These are phyloP conservation scores for Scolopax rusticola DNA, from an alignment of 2,797 vertebrate genomes.

Conservation along the genomic window DNA sequence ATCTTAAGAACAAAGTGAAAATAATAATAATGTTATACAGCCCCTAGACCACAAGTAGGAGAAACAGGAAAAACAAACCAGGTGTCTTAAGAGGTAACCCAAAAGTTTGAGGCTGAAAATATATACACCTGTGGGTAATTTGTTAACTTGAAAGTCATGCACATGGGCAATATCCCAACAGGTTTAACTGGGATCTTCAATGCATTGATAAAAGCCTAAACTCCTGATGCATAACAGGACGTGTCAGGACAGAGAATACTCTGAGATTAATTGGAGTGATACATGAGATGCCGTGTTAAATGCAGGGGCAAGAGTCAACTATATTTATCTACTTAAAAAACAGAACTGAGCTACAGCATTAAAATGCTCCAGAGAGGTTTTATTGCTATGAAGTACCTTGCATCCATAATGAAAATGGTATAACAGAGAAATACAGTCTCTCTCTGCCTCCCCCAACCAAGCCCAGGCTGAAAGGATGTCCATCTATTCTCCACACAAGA, in stretches of 20 bases:
- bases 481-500: background rate
- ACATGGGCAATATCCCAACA: background rate
- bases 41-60: background rate
- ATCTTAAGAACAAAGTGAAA: background rate
- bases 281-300: background rate
- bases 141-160: conserved; percentile 8
- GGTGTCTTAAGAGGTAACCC: background rate
- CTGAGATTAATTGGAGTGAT: conserved; percentile 21
- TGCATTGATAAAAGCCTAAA: background rate
- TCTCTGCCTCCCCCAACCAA: background rate
- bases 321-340: conserved; percentile 12
- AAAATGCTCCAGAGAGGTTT: conserved; percentile 4
- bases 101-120: background rate
- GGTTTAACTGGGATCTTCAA: conserved; percentile 4
- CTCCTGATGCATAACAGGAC: conserved; percentile 5
- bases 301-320: background rate
- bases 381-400: background rate
- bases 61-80: background rate
- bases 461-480: background rate
- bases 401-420: background rate
- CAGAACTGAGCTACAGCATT: background rate
- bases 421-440: background rate
- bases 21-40: background rate
- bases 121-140: background rate
- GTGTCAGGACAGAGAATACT: conserved; percentile 4